Conservation (phyloP, 2,797 vertebrate species). For the Arctocebus calabarensis region DNA sequence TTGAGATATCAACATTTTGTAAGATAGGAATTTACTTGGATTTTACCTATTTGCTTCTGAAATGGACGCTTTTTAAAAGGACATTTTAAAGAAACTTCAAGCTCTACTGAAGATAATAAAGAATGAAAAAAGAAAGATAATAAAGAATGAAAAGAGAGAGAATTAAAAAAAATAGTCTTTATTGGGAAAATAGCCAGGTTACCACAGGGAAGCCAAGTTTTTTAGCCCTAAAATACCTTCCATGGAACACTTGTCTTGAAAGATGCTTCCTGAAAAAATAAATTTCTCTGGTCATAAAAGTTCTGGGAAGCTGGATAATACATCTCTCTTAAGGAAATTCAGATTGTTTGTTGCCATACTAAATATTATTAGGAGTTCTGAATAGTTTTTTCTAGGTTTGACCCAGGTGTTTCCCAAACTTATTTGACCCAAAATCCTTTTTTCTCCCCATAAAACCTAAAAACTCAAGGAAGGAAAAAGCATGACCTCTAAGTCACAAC, state of each 20-base stretch:
- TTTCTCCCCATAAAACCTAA: not conserved
- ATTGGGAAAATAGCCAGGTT: not conserved
- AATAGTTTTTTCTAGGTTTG: not conserved
- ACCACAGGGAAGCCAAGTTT: not conserved
- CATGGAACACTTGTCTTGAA: not conserved
- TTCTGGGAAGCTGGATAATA: not conserved
- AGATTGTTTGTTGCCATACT: not conserved
- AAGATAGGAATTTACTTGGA: not conserved
- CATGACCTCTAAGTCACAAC: not conserved
- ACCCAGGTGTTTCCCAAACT: not conserved
- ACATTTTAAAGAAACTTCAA: slow-evolving; percentile 13
- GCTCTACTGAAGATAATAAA: not conserved
- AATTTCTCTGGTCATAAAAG: not conserved
- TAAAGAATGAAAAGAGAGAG: too few species aligned
- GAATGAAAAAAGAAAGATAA: not conserved
- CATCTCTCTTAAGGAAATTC: not conserved
- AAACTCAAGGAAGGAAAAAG: not conserved
- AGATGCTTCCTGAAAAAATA: not conserved
- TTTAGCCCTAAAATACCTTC: not conserved
- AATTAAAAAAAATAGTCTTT: not conserved
- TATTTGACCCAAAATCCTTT: not conserved
- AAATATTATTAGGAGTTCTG: not conserved
- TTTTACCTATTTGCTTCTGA: slow-evolving; percentile 31
- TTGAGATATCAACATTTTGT: not conserved
- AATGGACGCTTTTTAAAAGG: not conserved